Evolutionary conservation across 92 coral and sea anemone genomes (phyloP).

Genomic region (Galaxea fascicularis): DNA sequence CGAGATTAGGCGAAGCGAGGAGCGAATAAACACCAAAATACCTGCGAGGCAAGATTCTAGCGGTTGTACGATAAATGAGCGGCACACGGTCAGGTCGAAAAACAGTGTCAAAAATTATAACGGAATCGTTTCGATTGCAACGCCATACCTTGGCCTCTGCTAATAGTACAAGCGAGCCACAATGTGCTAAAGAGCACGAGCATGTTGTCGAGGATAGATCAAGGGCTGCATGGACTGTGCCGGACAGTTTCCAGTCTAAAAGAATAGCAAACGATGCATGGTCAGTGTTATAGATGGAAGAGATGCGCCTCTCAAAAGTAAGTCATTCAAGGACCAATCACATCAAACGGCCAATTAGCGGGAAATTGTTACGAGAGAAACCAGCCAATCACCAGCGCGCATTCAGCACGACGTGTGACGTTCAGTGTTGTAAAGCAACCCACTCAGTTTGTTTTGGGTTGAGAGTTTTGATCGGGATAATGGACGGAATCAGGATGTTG

Average conservation of each 20-base stretch:
- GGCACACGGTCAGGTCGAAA: conserved; percentile 40
- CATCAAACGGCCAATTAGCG: conserved; percentile 93
- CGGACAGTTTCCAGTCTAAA: conserved; percentile 75
- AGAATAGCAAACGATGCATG: conserved; percentile 75
- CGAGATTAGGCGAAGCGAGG: conserved; percentile 47
- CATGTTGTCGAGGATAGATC: conserved; percentile 75
- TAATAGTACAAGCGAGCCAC: conserved; percentile 68
- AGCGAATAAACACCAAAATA: conserved; percentile 41
- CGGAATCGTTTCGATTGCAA: conserved; percentile 23
- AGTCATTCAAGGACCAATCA: conserved; percentile 86
- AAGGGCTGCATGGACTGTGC: conserved; percentile 78
- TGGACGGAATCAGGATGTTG: conserved; percentile 89
- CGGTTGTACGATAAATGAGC: conserved; percentile 37
- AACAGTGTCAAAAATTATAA: conserved; percentile 37
- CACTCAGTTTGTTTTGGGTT: conserved; percentile 92
- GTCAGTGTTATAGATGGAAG: conserved; percentile 81
- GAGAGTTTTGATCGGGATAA: conserved; percentile 81
- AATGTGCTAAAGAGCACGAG: conserved; percentile 92
- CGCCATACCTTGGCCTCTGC: conserved; percentile 71
- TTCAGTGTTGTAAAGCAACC: conserved; percentile 88
- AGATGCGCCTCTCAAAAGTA: conserved; percentile 75
- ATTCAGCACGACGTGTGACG: conserved; percentile 88
- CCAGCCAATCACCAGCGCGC: conserved; percentile 77
- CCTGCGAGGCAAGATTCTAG: conserved; percentile 47
- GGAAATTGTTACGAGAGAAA: conserved; percentile 79